These are phyloP conservation scores for Smithornis capensis DNA, from an alignment of 2,113 vertebrate genomes.

Conservation along the genomic window DNA sequence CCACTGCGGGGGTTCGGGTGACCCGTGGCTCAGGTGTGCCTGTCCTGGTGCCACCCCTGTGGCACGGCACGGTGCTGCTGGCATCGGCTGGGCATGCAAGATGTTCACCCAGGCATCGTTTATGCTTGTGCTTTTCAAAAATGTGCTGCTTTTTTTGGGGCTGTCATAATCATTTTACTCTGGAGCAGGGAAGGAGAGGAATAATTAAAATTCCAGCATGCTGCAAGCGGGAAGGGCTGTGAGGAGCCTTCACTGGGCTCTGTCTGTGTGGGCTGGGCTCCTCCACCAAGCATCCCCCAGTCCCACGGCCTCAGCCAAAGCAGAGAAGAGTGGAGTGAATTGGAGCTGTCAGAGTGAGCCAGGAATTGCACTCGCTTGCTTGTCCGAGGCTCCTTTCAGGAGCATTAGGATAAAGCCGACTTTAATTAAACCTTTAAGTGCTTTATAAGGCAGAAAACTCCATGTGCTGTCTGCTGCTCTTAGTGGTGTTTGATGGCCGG, in stretches of 20 bases:
- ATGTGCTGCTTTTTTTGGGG: background rate
- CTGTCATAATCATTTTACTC: background rate
- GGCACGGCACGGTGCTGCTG: background rate
- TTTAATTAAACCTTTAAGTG: constrained; percentile 66
- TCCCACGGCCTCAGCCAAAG: background rate
- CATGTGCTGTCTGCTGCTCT: constrained; percentile 26
- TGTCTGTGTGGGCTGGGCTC: background rate
- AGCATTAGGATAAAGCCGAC: constrained; percentile 48
- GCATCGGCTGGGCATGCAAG: background rate
- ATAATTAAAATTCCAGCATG: background rate
- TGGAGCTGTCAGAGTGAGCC: background rate
- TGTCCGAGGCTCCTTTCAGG: background rate
- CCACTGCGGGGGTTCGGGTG: background rate
- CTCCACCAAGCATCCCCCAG: background rate
- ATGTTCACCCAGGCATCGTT: constrained; percentile 12
- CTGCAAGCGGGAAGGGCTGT: background rate
- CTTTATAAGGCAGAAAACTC: constrained; percentile 43
- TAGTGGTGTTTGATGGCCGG: background rate
- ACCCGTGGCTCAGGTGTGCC: background rate
- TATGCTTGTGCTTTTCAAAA: constrained; percentile 24
- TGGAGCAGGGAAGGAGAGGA: background rate
- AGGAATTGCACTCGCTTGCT: background rate
- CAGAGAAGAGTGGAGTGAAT: background rate
- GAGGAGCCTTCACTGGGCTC: background rate
- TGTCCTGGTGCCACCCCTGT: background rate